Conservation (phyloP, 2,797 vertebrate species). For the Pempheris klunzingeri region DNA sequence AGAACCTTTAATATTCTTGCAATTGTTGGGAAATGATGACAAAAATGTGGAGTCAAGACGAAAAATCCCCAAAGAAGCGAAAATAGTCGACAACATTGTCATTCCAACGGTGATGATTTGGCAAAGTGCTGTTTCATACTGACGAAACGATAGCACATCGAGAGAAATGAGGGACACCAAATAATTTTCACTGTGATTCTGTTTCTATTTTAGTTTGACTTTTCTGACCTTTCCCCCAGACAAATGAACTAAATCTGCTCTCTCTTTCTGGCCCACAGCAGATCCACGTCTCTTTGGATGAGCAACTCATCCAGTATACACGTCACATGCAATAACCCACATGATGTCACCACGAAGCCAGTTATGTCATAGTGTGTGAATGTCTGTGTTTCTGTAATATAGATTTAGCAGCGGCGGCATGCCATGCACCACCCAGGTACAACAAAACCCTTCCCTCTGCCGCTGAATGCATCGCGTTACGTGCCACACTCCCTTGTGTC, state of each 20-base stretch:
- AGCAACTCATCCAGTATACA: conserved; percentile 17
- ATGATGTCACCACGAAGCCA: conserved; percentile 17
- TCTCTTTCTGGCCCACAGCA: conserved; percentile 21
- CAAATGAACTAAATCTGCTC: conserved; percentile 32
- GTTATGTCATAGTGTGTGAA: conserved; percentile 17
- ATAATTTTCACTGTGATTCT: conserved; percentile 10
- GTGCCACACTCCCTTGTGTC: too few species aligned
- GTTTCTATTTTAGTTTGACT: conserved; percentile 39
- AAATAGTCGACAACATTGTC: neutral
- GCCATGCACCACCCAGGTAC: too few species aligned
- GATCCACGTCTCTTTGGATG: conserved; percentile 37
- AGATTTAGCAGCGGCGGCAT: too few species aligned
- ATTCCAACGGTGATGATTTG: neutral
- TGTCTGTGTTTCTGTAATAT: too few species aligned
- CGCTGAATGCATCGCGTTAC: too few species aligned
- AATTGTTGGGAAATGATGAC: too few species aligned
- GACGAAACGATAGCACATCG: neutral
- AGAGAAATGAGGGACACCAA: neutral
- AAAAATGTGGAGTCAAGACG: too few species aligned
- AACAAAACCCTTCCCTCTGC: too few species aligned
- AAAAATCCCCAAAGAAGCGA: neutral
- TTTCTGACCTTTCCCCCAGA: conserved; percentile 38
- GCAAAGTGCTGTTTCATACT: conserved; percentile 1
- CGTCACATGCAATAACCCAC: conserved; percentile 48
- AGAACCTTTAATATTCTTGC: too few species aligned